A percentile compares a stretch with the other conserved stretches of the same genome.
Conservation (phyloP, 2,888 invertebrate genomes). For the Caprella mutica region DNA sequence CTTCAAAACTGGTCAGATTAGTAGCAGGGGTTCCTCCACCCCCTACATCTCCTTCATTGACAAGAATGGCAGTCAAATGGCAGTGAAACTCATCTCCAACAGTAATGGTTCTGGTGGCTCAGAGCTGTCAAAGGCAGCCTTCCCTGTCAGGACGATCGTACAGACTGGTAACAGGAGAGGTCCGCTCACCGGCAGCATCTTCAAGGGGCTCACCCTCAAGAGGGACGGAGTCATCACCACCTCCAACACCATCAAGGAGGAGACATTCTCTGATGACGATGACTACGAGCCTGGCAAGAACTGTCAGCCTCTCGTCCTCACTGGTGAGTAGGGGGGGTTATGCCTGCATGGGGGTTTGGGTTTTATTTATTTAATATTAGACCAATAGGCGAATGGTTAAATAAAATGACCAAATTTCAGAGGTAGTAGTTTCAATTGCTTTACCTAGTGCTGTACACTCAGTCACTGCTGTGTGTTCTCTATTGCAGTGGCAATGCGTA, state of each 20-base stretch:
- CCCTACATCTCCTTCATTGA: neutral
- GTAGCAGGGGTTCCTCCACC: neutral
- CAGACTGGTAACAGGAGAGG: too few species aligned
- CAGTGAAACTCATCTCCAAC: neutral
- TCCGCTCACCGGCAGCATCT: neutral
- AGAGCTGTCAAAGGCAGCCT: neutral
- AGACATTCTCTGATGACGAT: neutral
- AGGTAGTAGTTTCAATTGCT: too few species aligned
- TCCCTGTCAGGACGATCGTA: too few species aligned
- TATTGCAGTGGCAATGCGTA: too few species aligned
- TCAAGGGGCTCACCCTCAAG: neutral
- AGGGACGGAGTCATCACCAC: neutral
- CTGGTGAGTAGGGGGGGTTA: neutral
- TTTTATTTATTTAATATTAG: too few species aligned
- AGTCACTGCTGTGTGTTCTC: too few species aligned
- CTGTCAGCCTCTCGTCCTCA: conserved; percentile 3
- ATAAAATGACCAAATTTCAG: too few species aligned
- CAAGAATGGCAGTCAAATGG: neutral
- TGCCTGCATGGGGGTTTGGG: neutral
- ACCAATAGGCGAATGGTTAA: too few species aligned
- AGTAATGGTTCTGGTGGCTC: neutral
- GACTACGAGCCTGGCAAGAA: conserved; percentile 4
- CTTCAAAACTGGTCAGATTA: too few species aligned
- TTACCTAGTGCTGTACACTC: too few species aligned
- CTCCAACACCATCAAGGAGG: neutral